phyloP scores from a whole-genome alignment of 2,888 invertebrate genomes.

The Machimus atricapillus region DNA sequence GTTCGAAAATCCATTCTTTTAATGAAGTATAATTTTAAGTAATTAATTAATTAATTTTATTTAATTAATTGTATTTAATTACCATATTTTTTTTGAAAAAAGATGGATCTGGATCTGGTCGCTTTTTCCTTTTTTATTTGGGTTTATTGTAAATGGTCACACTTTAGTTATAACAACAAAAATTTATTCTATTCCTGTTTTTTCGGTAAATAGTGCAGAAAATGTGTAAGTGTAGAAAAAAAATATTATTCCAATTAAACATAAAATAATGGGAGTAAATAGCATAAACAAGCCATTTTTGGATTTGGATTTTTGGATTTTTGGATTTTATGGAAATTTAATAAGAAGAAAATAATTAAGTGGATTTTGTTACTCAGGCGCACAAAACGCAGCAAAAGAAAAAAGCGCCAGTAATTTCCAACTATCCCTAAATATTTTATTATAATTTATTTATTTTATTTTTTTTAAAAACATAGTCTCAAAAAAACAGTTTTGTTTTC shows the following conservation, averaged over 20 bases:
- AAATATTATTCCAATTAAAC: not conserved
- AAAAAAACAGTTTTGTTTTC: not conserved
- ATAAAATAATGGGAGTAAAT: not conserved
- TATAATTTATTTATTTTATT: not conserved
- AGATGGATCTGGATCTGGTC: not conserved
- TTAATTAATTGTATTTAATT: not conserved
- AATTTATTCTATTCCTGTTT: not conserved
- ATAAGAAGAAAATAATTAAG: no score
- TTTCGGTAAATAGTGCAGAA: not conserved
- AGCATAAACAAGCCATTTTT: not conserved
- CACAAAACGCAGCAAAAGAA: slow-evolving; percentile 37
- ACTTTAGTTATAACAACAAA: not conserved
- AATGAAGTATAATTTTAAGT: not conserved
- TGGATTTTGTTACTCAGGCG: no score
- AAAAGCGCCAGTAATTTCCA: slow-evolving; percentile 41
- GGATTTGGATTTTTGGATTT: no score
- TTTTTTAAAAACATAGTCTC: no score
- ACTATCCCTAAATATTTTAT: not conserved
- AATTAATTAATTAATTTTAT: not conserved
- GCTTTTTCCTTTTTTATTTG: not conserved
- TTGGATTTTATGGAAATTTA: no score
- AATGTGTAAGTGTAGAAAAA: not conserved
- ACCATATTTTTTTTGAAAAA: not conserved
- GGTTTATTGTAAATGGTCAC: not conserved
- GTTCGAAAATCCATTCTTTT: not conserved